phyloP scores from a whole-genome alignment of 1,140 invertebrate genomes.

The Hypsibius dujardini region DNA sequence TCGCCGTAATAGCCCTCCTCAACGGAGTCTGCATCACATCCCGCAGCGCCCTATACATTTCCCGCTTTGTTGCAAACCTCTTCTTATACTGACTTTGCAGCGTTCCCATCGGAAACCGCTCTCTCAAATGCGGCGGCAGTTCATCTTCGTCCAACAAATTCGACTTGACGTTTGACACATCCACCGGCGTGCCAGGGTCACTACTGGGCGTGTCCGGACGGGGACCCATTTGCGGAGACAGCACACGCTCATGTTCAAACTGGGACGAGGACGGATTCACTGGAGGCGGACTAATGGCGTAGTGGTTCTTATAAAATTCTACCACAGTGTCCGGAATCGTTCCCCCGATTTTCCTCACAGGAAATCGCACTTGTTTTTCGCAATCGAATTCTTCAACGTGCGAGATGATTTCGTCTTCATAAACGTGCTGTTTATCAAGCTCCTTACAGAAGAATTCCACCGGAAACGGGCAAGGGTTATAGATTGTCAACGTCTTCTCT shows the following conservation, averaged over 20 bases:
- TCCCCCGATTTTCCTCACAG: neutral
- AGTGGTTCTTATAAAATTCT: neutral
- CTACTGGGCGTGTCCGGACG: too few relatives aligned
- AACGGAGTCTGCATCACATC: neutral
- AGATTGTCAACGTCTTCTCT: neutral
- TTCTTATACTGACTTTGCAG: neutral
- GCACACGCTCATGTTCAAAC: too few relatives aligned
- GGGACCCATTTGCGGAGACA: too few relatives aligned
- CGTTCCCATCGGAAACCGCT: neutral
- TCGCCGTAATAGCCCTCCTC: neutral
- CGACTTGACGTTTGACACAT: neutral
- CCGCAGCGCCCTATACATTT: neutral
- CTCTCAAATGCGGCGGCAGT: neutral
- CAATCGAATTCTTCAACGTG: neutral
- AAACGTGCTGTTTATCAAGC: neutral
- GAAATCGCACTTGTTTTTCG: neutral
- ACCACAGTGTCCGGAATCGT: neutral
- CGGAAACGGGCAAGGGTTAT: constrained; percentile 12
- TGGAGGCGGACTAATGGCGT: too few relatives aligned
- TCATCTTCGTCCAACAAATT: neutral
- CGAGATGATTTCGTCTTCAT: neutral
- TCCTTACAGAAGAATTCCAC: constrained; percentile 3
- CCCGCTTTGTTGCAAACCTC: neutral
- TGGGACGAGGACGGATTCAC: too few relatives aligned
- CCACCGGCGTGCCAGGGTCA: neutral